These are phyloP conservation scores for Prostheceraeus crozeri DNA, from an alignment of 2,888 invertebrate genomes.

Conservation along the genomic window DNA sequence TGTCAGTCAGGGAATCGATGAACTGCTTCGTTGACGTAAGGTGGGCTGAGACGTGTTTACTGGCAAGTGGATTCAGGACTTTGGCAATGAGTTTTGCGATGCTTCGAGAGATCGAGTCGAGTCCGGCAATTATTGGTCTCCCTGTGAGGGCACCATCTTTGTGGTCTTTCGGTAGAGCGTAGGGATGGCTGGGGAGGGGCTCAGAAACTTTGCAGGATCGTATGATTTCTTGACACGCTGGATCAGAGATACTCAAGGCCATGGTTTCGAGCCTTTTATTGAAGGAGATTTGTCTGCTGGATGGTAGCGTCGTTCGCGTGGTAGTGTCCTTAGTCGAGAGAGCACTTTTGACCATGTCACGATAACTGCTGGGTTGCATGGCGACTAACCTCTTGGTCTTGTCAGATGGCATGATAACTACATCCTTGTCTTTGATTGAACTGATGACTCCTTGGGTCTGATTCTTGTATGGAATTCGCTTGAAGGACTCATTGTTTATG, in stretches of 20 bases:
- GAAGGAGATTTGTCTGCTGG: constrained; percentile 15
- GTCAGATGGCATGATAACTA: constrained; percentile 15
- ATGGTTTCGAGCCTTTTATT: no score
- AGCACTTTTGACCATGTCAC: constrained; percentile 19
- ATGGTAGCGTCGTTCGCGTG: constrained; percentile 9
- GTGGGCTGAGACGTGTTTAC: not conserved
- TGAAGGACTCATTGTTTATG: no score
- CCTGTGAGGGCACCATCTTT: no score
- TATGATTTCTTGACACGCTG: no score
- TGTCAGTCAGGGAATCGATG: constrained; percentile 6
- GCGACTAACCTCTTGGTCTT: constrained; percentile 22
- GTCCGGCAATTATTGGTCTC: not conserved
- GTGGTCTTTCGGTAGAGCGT: no score
- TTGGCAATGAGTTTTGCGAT: constrained; percentile 5
- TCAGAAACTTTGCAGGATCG: no score
- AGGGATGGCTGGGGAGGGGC: no score
- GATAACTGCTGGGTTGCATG: constrained; percentile 18
- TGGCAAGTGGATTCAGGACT: not conserved
- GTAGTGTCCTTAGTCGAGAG: constrained; percentile 11
- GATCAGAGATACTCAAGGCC: no score
- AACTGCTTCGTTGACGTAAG: constrained; percentile 24
- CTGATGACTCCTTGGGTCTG: no score
- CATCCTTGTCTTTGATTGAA: constrained; percentile 23
- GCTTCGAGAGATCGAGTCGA: not conserved
- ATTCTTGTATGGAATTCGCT: no score